Conservation (phyloP, 2,797 vertebrate genomes). For the Alosa sapidissima region DNA sequence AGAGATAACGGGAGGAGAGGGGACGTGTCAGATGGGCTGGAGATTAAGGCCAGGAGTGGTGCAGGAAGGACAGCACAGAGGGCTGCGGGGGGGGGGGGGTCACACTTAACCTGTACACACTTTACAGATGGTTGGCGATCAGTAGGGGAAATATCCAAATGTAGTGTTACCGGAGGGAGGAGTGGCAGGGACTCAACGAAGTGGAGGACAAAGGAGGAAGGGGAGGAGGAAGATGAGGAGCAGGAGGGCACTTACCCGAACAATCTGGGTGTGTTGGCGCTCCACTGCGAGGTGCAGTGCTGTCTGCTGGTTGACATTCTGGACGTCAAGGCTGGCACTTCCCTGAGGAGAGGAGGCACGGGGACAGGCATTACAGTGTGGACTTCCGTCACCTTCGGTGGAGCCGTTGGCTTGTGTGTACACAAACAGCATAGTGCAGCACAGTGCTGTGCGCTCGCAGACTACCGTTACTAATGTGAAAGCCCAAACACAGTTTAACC, state of each 20-base stretch:
- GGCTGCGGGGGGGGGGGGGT: background rate
- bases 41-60: background rate
- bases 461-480: background rate
- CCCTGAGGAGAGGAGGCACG: constrained; percentile 73
- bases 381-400: background rate
- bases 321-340: constrained; percentile 94
- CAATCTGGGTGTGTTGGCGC: constrained; percentile 97
- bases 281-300: constrained; percentile 97
- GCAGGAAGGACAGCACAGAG: background rate
- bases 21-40: background rate
- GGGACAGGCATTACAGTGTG: background rate
- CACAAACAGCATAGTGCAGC: background rate
- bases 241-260: constrained; percentile 82
- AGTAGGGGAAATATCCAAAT: too few relatives aligned
- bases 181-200: constrained; percentile 18
- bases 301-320: constrained; percentile 98
- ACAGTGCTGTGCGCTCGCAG: background rate
- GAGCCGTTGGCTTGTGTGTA: background rate
- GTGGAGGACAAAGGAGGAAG: background rate
- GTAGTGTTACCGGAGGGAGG: background rate
- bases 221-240: background rate
- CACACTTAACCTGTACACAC: too few relatives aligned
- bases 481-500: constrained; percentile 10
- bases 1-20: background rate
- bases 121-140: too few relatives aligned